A percentile compares a stretch with the other conserved stretches of the same genome.
Evolutionary conservation across 2,113 vertebrate species (phyloP).

Genomic region (Gallinago undulata): DNA sequence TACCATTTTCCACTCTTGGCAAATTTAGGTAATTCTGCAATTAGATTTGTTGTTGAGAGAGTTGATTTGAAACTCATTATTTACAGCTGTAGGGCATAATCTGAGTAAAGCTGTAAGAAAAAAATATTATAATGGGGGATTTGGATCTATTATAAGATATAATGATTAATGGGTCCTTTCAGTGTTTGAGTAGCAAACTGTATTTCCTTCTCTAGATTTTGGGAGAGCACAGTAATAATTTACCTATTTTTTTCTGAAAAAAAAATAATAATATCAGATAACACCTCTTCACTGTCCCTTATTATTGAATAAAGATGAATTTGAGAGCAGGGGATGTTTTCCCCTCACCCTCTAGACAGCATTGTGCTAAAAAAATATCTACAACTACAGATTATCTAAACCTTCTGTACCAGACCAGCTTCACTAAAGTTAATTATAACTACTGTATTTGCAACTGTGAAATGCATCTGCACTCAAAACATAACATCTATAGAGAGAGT

Average conservation of each 20-base stretch:
- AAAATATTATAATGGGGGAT: neutral
- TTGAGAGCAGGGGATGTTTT: neutral
- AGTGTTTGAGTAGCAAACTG: neutral
- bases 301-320: neutral
- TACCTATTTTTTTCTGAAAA: neutral
- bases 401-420: neutral
- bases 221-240: neutral
- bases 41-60: neutral
- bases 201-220: neutral
- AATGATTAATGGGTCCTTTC: neutral
- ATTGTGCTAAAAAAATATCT: neutral
- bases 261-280: neutral
- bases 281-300: neutral
- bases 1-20: neutral
- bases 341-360: fast-evolving
- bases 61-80: neutral
- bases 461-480: neutral
- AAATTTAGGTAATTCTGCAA: constrained; percentile 26
- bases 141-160: neutral
- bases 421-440: neutral
- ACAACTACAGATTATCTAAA: neutral
- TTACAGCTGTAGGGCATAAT: neutral
- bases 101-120: neutral
- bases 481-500: neutral
- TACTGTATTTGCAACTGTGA: neutral